Evolutionary conservation across 2,113 vertebrate genomes (phyloP).

Genomic region (Hipposideros armiger): DNA sequence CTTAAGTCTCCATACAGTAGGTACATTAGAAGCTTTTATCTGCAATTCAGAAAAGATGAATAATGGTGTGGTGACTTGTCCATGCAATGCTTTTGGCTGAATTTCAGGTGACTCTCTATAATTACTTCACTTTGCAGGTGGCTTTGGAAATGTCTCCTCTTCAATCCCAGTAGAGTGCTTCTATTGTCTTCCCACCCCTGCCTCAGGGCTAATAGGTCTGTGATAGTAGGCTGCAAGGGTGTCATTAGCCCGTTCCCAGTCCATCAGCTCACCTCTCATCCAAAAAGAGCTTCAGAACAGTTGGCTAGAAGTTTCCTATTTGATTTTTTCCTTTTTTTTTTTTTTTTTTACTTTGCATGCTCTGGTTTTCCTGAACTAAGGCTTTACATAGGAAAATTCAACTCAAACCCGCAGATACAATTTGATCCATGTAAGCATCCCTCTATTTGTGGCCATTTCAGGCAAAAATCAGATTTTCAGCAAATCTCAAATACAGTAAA

Average conservation of each 20-base stretch:
- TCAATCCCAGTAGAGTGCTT: background rate
- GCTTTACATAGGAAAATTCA: slow-evolving; percentile 41
- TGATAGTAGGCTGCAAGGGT: slow-evolving; percentile 55
- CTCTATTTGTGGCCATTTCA: background rate
- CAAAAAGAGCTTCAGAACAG: slow-evolving; percentile 57
- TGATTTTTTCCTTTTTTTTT: background rate
- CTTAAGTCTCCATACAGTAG: slow-evolving; percentile 19
- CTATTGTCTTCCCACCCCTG: slow-evolving; percentile 59
- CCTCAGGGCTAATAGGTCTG: slow-evolving; percentile 53
- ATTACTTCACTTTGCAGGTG: slow-evolving; percentile 76
- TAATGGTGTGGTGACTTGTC: slow-evolving; percentile 71
- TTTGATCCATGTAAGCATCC: slow-evolving; percentile 16
- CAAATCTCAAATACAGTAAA: slow-evolving; percentile 43
- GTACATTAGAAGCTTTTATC: slow-evolving; percentile 72
- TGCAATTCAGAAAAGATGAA: slow-evolving; percentile 61
- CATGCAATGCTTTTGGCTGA: slow-evolving; percentile 61
- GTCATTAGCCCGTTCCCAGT: slow-evolving; percentile 64
- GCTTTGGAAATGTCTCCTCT: slow-evolving; percentile 66
- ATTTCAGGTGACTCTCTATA: slow-evolving; percentile 74
- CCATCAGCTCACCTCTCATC: slow-evolving; percentile 48
- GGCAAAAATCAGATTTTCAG: slow-evolving; percentile 54
- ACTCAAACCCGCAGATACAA: background rate
- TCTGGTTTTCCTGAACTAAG: slow-evolving; percentile 54
- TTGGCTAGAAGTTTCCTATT: slow-evolving; percentile 66
- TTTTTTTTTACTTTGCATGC: background rate